Evolutionary conservation across 2,888 invertebrate genomes (phyloP).

Genomic region (Reticulitermes lucifugus): DNA sequence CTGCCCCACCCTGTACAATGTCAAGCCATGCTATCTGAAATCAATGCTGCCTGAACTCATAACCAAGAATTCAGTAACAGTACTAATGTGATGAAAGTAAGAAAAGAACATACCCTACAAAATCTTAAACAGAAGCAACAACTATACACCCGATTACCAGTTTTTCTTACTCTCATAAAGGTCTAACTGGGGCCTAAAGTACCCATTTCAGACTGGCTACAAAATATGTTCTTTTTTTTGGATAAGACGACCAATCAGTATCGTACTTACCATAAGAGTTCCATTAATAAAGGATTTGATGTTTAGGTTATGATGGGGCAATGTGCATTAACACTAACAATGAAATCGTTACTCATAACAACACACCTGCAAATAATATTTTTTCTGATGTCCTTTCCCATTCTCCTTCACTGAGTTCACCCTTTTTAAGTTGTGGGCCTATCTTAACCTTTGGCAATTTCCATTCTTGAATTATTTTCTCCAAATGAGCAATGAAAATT

Average conservation of each 20-base stretch:
- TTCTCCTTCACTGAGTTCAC: constrained; percentile 64
- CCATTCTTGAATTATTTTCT: constrained; percentile 86
- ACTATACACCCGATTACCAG: no score
- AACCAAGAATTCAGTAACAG: no score
- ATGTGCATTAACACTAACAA: background rate
- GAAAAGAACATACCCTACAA: no score
- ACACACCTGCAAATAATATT: constrained; percentile 68
- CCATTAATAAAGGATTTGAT: background rate
- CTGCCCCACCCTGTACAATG: no score
- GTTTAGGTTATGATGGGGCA: background rate
- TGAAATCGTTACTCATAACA: background rate
- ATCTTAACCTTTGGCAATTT: constrained; percentile 66
- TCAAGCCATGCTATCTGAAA: no score
- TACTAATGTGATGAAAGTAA: no score
- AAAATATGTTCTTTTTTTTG: background rate
- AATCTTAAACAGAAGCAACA: no score
- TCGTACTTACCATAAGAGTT: background rate
- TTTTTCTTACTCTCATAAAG: no score
- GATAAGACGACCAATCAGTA: background rate
- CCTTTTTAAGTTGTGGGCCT: constrained; percentile 60
- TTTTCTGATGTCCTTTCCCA: constrained; percentile 70
- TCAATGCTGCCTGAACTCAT: no score
- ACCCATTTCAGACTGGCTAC: background rate
- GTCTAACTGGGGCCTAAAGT: background rate
- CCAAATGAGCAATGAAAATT: constrained; percentile 90